A percentile compares a stretch with the other conserved stretches of the same genome.
These are phyloP conservation scores for Neofelis nebulosa DNA, from an alignment of 2,113 vertebrate species.

Conservation along the genomic window DNA sequence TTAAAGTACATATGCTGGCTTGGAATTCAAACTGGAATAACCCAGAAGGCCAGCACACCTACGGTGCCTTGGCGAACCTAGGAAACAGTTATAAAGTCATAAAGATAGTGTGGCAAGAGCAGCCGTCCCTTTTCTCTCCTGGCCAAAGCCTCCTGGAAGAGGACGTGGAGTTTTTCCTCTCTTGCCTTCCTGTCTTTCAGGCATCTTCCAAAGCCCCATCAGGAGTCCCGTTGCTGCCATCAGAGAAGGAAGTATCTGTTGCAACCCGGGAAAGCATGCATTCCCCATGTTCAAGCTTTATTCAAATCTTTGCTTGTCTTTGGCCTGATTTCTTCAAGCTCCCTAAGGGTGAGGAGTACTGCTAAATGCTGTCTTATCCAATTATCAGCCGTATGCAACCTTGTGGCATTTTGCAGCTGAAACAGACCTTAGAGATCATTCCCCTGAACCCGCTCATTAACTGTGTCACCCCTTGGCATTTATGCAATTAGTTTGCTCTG, in stretches of 20 bases:
- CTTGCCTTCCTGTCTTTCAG: neutral
- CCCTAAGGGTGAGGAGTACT: neutral
- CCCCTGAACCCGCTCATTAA: conserved; percentile 5
- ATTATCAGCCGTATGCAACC: neutral
- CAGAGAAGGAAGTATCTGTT: neutral
- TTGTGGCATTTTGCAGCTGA: neutral
- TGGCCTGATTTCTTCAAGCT: conserved; percentile 13
- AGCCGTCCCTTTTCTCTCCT: neutral
- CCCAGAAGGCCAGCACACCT: neutral
- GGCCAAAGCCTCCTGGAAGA: neutral
- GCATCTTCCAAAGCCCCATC: neutral
- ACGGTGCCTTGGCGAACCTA: neutral
- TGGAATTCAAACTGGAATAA: neutral
- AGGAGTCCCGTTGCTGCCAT: neutral
- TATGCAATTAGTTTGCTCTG: conserved; percentile 48
- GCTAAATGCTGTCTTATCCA: neutral
- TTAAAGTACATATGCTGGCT: neutral
- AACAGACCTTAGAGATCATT: conserved; percentile 31
- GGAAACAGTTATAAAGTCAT: neutral
- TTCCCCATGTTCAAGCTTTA: neutral
- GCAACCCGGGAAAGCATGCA: neutral
- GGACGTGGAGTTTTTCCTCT: neutral
- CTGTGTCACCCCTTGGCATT: neutral
- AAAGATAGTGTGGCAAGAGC: neutral
- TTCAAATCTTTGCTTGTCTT: conserved; percentile 16